These are phyloP conservation scores for Mungos mungo DNA, from an alignment of 2,113 vertebrate species.

Conservation along the genomic window DNA sequence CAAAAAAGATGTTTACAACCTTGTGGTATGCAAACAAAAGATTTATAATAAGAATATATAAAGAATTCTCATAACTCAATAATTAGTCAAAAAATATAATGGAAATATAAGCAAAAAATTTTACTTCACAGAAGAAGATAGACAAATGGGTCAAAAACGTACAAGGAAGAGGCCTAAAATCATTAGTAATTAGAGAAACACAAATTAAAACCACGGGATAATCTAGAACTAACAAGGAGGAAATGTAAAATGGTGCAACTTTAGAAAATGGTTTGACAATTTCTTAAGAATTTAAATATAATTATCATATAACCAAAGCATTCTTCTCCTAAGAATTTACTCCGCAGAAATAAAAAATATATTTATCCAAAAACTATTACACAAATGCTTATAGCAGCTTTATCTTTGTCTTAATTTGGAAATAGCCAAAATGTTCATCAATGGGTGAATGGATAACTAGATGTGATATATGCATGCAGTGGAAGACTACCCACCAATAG, in stretches of 20 bases:
- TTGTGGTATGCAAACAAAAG: neutral
- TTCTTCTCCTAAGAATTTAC: neutral
- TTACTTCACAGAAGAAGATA: neutral
- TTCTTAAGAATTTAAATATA: neutral
- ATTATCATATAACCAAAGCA: neutral
- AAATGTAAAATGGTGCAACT: neutral
- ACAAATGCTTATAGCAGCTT: neutral
- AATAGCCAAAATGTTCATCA: neutral
- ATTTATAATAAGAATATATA: neutral
- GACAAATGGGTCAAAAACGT: neutral
- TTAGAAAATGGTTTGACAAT: neutral
- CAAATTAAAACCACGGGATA: neutral
- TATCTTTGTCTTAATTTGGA: neutral
- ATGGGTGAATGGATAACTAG: neutral
- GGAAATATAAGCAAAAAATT: neutral
- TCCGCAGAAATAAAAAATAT: neutral
- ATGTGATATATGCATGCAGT: neutral
- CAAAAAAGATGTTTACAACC: neutral
- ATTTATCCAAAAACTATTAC: neutral
- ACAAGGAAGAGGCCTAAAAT: neutral
- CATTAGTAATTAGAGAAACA: neutral
- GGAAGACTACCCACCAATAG: neutral
- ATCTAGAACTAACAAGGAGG: neutral
- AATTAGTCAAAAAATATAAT: neutral
- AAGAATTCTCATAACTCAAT: neutral